phyloP scores from a whole-genome alignment of 2,888 invertebrate species.

The Caenorhabditis sulstoni region DNA sequence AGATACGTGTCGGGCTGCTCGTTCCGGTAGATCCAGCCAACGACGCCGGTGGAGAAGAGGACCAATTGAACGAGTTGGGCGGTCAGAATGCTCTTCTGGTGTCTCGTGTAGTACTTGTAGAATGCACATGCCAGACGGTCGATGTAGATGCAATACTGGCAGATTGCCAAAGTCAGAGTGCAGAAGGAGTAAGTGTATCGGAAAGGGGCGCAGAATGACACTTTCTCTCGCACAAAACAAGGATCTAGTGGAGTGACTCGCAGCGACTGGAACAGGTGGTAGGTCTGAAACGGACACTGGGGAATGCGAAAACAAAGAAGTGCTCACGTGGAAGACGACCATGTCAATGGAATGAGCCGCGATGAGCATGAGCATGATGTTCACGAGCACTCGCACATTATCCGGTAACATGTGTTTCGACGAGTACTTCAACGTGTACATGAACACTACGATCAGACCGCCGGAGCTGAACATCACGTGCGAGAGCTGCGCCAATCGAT shows the following conservation, averaged over 20 bases:
- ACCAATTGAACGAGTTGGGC: conserved; percentile 41
- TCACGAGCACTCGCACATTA: conserved; percentile 45
- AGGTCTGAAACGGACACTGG: conserved; percentile 26
- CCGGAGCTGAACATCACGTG: conserved; percentile 44
- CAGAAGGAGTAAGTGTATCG: conserved; percentile 50
- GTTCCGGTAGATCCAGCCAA: conserved; percentile 49
- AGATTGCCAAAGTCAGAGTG: conserved; percentile 27
- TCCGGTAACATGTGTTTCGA: conserved; percentile 37
- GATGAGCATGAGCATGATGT: conserved; percentile 40
- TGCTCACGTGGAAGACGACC: conserved; percentile 51
- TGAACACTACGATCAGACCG: conserved; percentile 1
- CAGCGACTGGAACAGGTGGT: conserved; percentile 42
- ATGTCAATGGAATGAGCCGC: conserved; percentile 52
- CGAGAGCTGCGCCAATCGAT: conserved; percentile 45
- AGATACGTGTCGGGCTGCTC: conserved; percentile 48
- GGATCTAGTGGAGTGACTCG: conserved; percentile 7
- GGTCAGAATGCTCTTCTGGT: conserved; percentile 27
- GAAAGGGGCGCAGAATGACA: conserved; percentile 55
- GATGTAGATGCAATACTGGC: conserved; percentile 48
- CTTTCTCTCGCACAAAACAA: conserved; percentile 43
- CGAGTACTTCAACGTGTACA: conserved; percentile 16
- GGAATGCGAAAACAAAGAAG: too few relatives aligned
- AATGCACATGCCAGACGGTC: conserved; percentile 44
- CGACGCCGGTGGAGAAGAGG: conserved; percentile 13
- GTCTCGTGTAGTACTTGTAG: conserved; percentile 29